phyloP scores from a whole-genome alignment of 2,888 invertebrate species.

The Yponomeuta evonymella region DNA sequence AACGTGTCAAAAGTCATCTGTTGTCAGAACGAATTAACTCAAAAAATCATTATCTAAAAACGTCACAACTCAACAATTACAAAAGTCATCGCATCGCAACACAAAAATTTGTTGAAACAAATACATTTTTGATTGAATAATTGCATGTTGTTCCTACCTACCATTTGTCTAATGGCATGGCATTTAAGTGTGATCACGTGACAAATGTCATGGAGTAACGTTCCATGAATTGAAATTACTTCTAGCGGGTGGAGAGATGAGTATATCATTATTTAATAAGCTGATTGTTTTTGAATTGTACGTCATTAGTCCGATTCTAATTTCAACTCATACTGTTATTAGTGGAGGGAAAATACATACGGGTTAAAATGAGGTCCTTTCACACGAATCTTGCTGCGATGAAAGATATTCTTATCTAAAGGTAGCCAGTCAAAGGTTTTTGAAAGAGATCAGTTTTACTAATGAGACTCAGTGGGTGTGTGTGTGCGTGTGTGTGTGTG shows the following conservation, averaged over 20 bases:
- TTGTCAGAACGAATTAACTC: neutral
- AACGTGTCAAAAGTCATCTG: too few relatives aligned
- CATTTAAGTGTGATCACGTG: conserved; percentile 66
- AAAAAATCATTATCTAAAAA: neutral
- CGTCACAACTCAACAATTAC: conserved; percentile 42
- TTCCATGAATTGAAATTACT: neutral
- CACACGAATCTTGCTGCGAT: too few relatives aligned
- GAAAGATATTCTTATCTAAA: too few relatives aligned
- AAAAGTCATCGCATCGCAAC: conserved; percentile 39
- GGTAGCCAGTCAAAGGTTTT: too few relatives aligned
- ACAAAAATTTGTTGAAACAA: conserved; percentile 50
- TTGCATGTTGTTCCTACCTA: conserved; percentile 40
- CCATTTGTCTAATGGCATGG: conserved; percentile 48
- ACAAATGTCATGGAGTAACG: conserved; percentile 51
- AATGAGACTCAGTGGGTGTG: too few relatives aligned
- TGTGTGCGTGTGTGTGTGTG: too few relatives aligned
- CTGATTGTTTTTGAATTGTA: conserved; percentile 38
- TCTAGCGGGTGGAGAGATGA: neutral
- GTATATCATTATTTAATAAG: conserved; percentile 32
- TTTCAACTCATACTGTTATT: neutral
- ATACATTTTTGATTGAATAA: conserved; percentile 72
- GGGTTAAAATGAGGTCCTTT: neutral
- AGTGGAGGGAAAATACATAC: neutral
- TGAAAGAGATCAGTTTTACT: too few relatives aligned
- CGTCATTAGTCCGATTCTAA: conserved; percentile 8